Base-by-base conservation (phyloP, 1,140 invertebrate genomes). In the Thaumatotibia leucotreta region DNA sequence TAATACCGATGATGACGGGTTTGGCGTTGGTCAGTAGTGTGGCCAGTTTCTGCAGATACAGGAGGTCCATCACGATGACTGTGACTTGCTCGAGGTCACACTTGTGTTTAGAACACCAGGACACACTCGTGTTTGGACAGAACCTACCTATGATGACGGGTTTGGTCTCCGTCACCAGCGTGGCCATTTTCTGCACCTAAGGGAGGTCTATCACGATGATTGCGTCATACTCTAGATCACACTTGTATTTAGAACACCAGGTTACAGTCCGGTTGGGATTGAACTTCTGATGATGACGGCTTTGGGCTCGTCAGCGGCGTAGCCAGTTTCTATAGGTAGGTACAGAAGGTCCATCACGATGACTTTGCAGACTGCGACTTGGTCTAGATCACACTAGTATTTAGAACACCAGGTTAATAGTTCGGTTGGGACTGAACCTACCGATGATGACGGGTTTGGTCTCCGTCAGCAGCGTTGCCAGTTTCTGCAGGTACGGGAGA, bases 161-260 rank as follows among this genome's bases (percentile, higher is more conserved):
- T n/a, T 91, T 80, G 2, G 93, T 93, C 2, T 79, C 79, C 0
- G 82, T 74, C 1, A 95, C 77, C 27, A 94, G 74, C 1, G 88
- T 65, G 0, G 93, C 84, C 35, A 95, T 77, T 71, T 93, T 92
- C 73, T 94, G 92, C 52, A 95, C 82, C 75, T 94, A 94, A 0
- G 89, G 85, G 64, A 94, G 78, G 84, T 94, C 93, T 88, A 94
- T 92, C 6, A 95, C 89, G 29, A 94, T 93, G 52, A 93, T 88
- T 22, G 52, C 66, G 0, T 73, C 63, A 0, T 88, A 73, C 49
- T 92, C 80, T 61, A 95, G 79, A 85, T 89, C 9, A 94, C 92
- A 69, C 91, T 93, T 10, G 93, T 94, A 49, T 93, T 88, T 92
- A 73, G 80, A 94, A 94, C 35, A 94, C 92, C 17, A 91, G 80